Percentiles rank a stretch among this genome's conserved stretches.
phyloP scores from a whole-genome alignment of 2,888 invertebrate genomes.

The Ryuthela nishihirai region DNA sequence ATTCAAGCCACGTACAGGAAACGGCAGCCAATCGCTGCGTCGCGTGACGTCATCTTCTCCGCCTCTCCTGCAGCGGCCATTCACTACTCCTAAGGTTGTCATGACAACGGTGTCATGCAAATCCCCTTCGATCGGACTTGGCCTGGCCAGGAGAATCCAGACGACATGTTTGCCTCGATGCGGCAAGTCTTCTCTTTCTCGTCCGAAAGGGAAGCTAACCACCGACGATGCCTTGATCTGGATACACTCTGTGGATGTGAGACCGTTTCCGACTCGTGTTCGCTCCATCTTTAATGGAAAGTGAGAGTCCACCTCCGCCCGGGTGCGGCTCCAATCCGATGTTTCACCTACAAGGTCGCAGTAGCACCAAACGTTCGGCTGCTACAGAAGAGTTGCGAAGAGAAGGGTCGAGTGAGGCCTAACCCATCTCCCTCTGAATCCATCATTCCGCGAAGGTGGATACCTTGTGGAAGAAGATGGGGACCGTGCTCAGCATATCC shows the following conservation, averaged over 20 bases:
- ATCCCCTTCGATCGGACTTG: constrained; percentile 27
- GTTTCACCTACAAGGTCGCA: constrained; percentile 23
- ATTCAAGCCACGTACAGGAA: constrained; percentile 1
- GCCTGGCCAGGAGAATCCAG: constrained; percentile 5
- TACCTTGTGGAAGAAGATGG: too few species aligned
- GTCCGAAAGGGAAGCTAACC: too few species aligned
- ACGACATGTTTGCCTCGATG: constrained; percentile 24
- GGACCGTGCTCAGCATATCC: constrained; percentile 40
- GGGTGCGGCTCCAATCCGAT: not conserved
- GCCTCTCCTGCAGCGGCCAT: constrained; percentile 33
- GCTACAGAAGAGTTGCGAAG: not conserved
- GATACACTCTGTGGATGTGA: too few species aligned
- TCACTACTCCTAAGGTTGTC: constrained; percentile 23
- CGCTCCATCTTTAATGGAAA: too few species aligned
- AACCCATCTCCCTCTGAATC: not conserved
- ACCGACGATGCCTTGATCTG: too few species aligned
- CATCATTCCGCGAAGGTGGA: not conserved
- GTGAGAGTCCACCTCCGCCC: not conserved
- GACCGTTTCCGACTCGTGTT: too few species aligned
- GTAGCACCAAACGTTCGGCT: not conserved
- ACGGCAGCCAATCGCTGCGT: constrained; percentile 9
- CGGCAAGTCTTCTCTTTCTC: too few species aligned
- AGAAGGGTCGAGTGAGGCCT: not conserved
- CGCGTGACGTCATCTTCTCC: constrained; percentile 13
- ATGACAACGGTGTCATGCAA: constrained; percentile 24